Evolutionary conservation across 2,797 vertebrate species (phyloP), one percentile per base, ranked within the genome.

Genomic region (Pempheris klunzingeri): DNA sequence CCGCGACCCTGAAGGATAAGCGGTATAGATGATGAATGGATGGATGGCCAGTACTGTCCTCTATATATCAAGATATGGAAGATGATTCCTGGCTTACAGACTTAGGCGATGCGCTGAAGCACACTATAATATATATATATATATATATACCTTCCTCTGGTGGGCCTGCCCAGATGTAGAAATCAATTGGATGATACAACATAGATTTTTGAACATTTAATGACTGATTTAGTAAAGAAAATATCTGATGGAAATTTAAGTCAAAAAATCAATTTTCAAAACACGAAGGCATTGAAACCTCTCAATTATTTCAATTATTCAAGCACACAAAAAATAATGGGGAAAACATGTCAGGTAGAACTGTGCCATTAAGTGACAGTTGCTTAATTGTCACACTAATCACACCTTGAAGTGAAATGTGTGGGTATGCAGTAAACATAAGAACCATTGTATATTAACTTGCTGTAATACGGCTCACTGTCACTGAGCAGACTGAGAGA

Each of bases 401-500:
- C 65, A 55, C 52, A 63, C 44, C 38, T 58, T 63, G 43, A 85
- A 65, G 41, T 61, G 65, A 69, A 78, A 67, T 26, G 62, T 66
- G 77, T 53, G 67, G 59, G 59, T 34, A 18, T 70, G 74, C 81
- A 72, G 69, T 65, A 64, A 82, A 87, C 84, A 80, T 14, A 77
- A 67, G 36, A 75, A 44, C 17, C 18, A 8, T 44, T 49, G 71
- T 72, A 71, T 66, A 78, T 83, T 74, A 87, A 76, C 74, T 61
- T 66, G 61, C 86, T 43, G 70, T 68, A 64, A 82, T 72, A 50
- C 28, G 39, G 47, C 78, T 81, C 57, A 64, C 77, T 83, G 80
- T 89, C 81, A 81, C 64, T 34, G 74, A 82, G 77, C 71, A 83
- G 87, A 64, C 73, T 55, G 62, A 72, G 74, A 67, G 81, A 76